These are phyloP conservation scores for Anthopleura sola DNA, from an alignment of 64 coral and sea anemone species.

Conservation along the genomic window DNA sequence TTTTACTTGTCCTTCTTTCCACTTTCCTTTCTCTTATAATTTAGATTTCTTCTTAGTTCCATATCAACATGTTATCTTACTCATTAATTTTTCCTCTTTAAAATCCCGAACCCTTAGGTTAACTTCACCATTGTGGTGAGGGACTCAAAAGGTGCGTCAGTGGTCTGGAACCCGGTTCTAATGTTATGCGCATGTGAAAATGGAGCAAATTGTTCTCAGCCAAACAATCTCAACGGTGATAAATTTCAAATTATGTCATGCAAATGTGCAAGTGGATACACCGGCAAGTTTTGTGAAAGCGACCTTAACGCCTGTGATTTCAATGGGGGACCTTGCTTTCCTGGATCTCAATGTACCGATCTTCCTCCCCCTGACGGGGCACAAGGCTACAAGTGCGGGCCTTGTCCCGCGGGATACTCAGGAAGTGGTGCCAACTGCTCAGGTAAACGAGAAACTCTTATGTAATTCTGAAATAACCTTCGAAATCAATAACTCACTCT, in stretches of 20 bases:
- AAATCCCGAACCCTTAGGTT: background rate
- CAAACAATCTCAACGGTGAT: conserved; percentile 12
- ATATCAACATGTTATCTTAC: too few species aligned
- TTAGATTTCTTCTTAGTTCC: too few species aligned
- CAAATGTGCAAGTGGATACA: conserved; percentile 45
- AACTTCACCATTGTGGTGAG: conserved; percentile 33
- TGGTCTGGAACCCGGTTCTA: conserved; percentile 32
- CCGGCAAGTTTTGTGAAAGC: conserved; percentile 45
- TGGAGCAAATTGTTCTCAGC: conserved; percentile 21
- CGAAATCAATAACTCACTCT: background rate
- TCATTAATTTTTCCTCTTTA: background rate
- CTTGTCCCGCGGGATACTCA: conserved; percentile 31
- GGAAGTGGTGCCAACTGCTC: conserved; percentile 23
- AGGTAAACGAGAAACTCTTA: background rate
- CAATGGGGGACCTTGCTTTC: conserved; percentile 33
- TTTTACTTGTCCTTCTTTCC: too few species aligned
- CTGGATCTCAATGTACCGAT: conserved; percentile 27
- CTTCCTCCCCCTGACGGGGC: background rate
- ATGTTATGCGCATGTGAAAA: conserved; percentile 39
- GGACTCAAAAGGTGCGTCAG: conserved; percentile 38
- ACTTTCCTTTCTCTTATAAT: too few species aligned
- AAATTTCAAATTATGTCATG: conserved; percentile 44
- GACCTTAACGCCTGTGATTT: conserved; percentile 35
- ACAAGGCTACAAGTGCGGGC: conserved; percentile 10
- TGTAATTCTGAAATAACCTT: too few species aligned